Evolutionary conservation across 2,888 invertebrate genomes (phyloP).

Genomic region (Cenopis cana): DNA sequence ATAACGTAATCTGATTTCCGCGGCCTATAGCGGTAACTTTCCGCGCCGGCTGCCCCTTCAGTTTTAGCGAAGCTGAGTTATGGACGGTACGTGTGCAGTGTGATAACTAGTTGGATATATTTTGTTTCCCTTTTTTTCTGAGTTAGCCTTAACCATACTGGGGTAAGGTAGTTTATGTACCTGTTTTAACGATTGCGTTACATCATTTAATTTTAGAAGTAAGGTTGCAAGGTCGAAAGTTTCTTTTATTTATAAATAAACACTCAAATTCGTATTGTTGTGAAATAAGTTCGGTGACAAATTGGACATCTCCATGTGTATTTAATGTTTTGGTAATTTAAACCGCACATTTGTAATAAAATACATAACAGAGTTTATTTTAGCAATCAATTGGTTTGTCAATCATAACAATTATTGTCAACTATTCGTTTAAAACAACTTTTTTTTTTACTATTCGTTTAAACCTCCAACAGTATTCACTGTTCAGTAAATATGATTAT

Average conservation of each 20-base stretch:
- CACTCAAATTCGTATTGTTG: too few relatives aligned
- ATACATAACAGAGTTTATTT: too few relatives aligned
- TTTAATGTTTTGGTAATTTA: too few relatives aligned
- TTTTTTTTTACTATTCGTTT: too few relatives aligned
- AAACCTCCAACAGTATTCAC: too few relatives aligned
- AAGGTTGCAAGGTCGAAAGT: too few relatives aligned
- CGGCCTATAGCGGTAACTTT: conserved; percentile 59
- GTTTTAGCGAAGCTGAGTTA: conserved; percentile 50
- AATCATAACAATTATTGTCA: too few relatives aligned
- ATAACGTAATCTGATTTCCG: conserved; percentile 66
- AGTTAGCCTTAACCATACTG: background rate
- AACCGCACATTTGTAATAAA: too few relatives aligned
- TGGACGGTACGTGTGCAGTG: conserved; percentile 60
- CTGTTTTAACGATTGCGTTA: background rate
- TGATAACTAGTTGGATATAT: conserved; percentile 29
- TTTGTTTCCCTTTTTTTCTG: conserved; percentile 29
- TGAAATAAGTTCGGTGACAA: background rate
- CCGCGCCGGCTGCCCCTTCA: conserved; percentile 49
- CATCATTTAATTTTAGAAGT: background rate
- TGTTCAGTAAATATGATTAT: conserved; percentile 57
- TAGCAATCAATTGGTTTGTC: too few relatives aligned
- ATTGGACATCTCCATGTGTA: conserved; percentile 47
- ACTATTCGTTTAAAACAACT: too few relatives aligned
- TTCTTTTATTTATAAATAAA: too few relatives aligned
- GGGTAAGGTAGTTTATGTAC: too few relatives aligned